Percentiles rank a stretch among this genome's conserved stretches.
These are phyloP conservation scores for Dryobota labecula DNA, from an alignment of 2,888 invertebrate species.

Conservation along the genomic window DNA sequence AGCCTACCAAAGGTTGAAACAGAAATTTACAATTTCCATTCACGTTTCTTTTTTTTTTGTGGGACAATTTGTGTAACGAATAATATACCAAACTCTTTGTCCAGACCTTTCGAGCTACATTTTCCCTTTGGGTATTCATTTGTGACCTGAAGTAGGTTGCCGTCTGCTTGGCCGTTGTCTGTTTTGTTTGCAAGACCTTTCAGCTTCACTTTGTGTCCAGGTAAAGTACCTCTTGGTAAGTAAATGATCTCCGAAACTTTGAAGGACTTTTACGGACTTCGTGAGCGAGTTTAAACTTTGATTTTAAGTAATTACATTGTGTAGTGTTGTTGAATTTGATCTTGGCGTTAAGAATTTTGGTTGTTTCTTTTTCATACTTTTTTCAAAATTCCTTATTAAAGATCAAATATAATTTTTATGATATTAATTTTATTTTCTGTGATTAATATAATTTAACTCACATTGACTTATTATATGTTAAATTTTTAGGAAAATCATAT, in stretches of 20 bases:
- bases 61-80: conserved; percentile 48
- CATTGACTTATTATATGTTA: too few species aligned
- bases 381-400: neutral
- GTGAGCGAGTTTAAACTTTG: conserved; percentile 50
- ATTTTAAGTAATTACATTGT: conserved; percentile 58
- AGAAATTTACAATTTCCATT: conserved; percentile 42
- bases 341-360: neutral
- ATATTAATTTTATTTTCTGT: too few species aligned
- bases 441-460: too few species aligned
- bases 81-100: conserved; percentile 50
- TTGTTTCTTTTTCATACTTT: conserved; percentile 6
- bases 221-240: conserved; percentile 54
- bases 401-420: too few species aligned
- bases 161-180: conserved; percentile 60
- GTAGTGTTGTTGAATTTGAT: conserved; percentile 44
- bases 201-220: conserved; percentile 64
- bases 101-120: conserved; percentile 47
- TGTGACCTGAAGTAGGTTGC: conserved; percentile 59
- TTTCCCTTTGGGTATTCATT: conserved; percentile 58
- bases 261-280: conserved; percentile 45
- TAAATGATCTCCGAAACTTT: conserved; percentile 64
- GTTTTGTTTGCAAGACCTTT: conserved; percentile 68
- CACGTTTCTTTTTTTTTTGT: conserved; percentile 44
- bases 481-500: too few species aligned
- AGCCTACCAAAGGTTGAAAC: conserved; percentile 13